These are phyloP conservation scores for Gobionotothen gibberifrons DNA, from an alignment of 2,797 vertebrate species.

Conservation along the genomic window DNA sequence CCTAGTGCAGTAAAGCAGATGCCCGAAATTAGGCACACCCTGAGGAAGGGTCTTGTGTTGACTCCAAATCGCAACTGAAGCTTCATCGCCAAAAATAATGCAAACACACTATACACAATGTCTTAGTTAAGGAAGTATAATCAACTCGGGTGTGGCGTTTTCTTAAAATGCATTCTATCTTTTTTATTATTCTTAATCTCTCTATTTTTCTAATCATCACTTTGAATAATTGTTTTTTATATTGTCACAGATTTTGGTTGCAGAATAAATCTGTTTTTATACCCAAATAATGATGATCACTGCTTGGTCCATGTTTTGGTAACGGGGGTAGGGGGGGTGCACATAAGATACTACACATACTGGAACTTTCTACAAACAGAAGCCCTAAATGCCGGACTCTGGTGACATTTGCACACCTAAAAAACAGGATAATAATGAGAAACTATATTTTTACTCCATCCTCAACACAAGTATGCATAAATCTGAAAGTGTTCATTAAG, in stretches of 20 bases:
- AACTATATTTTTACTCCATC: no score
- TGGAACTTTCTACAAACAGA: no score
- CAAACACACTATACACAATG: neutral
- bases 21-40: constrained; percentile 67
- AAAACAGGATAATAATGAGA: no score
- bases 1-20: constrained; percentile 60
- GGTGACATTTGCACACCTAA: no score
- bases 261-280: constrained; percentile 6
- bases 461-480: no score
- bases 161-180: neutral
- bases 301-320: neutral
- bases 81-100: neutral
- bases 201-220: neutral
- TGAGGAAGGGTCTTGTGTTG: constrained; percentile 78
- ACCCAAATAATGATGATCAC: neutral
- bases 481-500: no score
- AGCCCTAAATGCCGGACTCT: no score
- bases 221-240: constrained; percentile 2
- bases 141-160: constrained; percentile 8
- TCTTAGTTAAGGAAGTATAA: no score
- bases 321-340: no score
- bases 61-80: constrained; percentile 3
- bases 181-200: neutral
- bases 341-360: neutral
- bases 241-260: neutral